phyloP scores from a whole-genome alignment of 2,888 invertebrate species.

The Axea sp. region DNA sequence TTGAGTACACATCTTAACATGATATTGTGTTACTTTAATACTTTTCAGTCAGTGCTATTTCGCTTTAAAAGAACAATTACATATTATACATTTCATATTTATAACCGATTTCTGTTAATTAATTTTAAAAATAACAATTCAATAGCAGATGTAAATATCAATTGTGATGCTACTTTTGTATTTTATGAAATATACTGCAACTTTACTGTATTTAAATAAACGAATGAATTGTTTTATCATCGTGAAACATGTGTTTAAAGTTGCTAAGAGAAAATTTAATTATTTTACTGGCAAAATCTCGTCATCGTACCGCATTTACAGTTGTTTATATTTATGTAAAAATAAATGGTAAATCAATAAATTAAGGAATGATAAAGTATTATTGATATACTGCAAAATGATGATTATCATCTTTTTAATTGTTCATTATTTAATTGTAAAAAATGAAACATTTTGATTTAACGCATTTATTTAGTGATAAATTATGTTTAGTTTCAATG shows the following conservation, averaged over 20 bases:
- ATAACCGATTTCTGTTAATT: not conserved
- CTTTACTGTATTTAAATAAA: constrained; percentile 8
- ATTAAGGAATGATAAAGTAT: too few species aligned
- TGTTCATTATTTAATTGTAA: not conserved
- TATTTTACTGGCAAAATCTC: too few species aligned
- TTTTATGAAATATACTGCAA: too few species aligned
- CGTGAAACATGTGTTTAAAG: not conserved
- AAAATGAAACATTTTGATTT: not conserved
- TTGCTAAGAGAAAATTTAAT: not conserved
- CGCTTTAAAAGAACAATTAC: too few species aligned
- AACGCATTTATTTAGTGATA: constrained; percentile 15
- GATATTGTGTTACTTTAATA: too few species aligned
- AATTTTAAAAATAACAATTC: not conserved
- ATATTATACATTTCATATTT: not conserved
- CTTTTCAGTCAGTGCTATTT: too few species aligned
- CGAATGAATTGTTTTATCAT: too few species aligned
- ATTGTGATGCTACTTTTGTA: not conserved
- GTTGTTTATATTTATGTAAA: constrained; percentile 14
- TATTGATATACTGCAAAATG: too few species aligned
- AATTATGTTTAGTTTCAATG: constrained; percentile 49
- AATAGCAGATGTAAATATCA: constrained; percentile 1
- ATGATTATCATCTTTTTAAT: not conserved
- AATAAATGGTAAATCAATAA: not conserved
- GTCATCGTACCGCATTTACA: constrained; percentile 14
- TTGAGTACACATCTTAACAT: too few species aligned